Base-by-base conservation (phyloP, 37 sponge, comb jelly and placozoan species). In the Hexactinellida sp. region DNA sequence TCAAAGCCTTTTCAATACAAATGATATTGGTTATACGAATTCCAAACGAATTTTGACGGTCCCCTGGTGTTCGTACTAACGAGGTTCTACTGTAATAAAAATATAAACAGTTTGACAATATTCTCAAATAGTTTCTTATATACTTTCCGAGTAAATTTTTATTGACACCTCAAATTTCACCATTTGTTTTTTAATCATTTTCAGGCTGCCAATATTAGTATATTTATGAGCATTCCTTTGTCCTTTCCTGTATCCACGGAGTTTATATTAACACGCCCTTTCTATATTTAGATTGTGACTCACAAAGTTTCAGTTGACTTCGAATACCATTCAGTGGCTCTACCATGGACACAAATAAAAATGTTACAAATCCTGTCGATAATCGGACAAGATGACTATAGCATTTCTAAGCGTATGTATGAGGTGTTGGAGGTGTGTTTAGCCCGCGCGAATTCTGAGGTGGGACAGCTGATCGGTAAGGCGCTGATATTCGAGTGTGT, bases 321-420 rank as follows among this genome's bases (percentile, higher is more conserved):
- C 87, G 90, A 98, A 38, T 98, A 98, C 87, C 99, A 95, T 38
- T 84, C 86, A n/a, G 92, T 98, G 21, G 94, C 96, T 13, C 86
- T 94, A 23, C 94, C 99, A 19, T 95, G 96, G 94, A 85, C 55
- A 25, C 90, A 90, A 39, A 87, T 90, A 41, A 82, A 87, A 41
- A 51, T 92, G 36, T 82, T 90, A 23, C 85, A 63, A 28, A 63
- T 63, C 25, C 24, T 83, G 41, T 9, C 41, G 3, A 28, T 83
- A 25, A 10, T 83, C 3, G 39, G 41, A 83, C 19, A 83, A 19
- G 36, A 36, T 38, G 86, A 24, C 28, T 41, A 16, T 54, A 95
- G 91, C 84, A 82, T 86, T 1, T 94, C 95, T 86, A 92, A 91
- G 38, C 76, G 88, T 83, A 90, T 97, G 71, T 93, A 94, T 82